Base-by-base conservation (phyloP, 2,888 invertebrate genomes). In the Chymomyza amoena region DNA sequence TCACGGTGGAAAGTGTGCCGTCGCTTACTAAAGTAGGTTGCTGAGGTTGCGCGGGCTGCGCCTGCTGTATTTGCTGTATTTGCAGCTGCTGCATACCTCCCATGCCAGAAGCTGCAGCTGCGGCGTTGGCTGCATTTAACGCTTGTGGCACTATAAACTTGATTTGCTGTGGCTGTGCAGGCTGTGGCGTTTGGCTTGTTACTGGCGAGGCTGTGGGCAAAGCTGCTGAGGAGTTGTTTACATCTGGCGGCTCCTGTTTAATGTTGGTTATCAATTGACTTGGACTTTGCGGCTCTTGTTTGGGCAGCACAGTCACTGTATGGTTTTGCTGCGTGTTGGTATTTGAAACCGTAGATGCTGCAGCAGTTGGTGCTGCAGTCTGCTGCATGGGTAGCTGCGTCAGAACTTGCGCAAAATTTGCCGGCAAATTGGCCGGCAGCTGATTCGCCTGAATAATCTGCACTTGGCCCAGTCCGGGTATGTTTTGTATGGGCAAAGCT, bases 391-490 rank as follows among this genome's bases (percentile, higher is more conserved):
- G 87, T 9, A 80, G 61, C 51, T 84, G 80, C 0, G 84, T 83
- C 7, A 90, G 72, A 39, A 90, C 80, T 62, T 90, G 90, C 54
- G 90, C 89, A 20, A 90, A 81, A 66, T 89, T 89, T 18, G 87
- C 88, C 28, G 91, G 91, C 64, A 90, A 86, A 51, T 91, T 90
- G 13, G 91, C 90, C 7, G 91, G 91, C 76, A 92, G 89, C 70
- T 91, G 92, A 66, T 92, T 93, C 70, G 89, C 93, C 81, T 92
- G 93, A 81, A 91, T 91, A 28, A 89, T 89, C 92, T 97, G 97
- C 16, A 97, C 96, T 78, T 96, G 96, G 4, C 96, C 95, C 60
- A 96, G 88, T 2, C 97, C 97, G 70, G 96, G 95, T 76, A 96
- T 93, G 79, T 96, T 95, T 90, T 96, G 96, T 73, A 96, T 94